phyloP scores from a whole-genome alignment of 2,113 vertebrate species.

The Apodemus sylvaticus region DNA sequence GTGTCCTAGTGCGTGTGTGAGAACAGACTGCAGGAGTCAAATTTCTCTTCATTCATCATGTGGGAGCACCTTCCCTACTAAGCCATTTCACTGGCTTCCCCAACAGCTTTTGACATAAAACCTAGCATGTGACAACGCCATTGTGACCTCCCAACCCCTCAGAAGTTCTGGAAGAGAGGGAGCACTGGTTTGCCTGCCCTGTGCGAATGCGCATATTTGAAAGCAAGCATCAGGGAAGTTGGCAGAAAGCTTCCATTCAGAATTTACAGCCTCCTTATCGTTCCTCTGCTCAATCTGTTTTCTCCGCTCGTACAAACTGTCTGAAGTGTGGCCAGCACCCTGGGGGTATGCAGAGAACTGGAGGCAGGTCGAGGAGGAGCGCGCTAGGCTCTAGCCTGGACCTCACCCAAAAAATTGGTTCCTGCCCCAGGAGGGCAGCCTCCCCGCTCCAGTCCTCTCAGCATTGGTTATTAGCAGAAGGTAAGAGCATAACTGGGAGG shows the following conservation, averaged over 20 bases:
- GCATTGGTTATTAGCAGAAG: not conserved
- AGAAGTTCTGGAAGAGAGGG: not conserved
- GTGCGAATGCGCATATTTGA: not conserved
- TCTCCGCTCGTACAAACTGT: constrained; percentile 9
- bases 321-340: constrained; percentile 66
- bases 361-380: not conserved
- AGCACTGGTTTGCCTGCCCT: constrained; percentile 49
- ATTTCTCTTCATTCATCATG: too few species aligned
- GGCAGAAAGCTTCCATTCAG: constrained; percentile 45
- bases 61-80: not conserved
- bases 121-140: not conserved
- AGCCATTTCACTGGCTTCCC: not conserved
- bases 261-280: constrained; percentile 56
- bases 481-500: not conserved
- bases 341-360: not conserved
- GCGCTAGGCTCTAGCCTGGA: not conserved
- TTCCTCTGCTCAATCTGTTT: constrained; percentile 56
- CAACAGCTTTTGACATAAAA: constrained; percentile 5
- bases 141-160: constrained; percentile 1
- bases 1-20: not conserved
- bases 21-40: not conserved
- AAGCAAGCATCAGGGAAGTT: constrained; percentile 32
- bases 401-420: not conserved
- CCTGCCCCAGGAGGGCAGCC: not conserved
- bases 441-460: not conserved